Conservation (phyloP, 53 echinoderm and acorn worm genomes). For the Holothuria leucospilota region DNA sequence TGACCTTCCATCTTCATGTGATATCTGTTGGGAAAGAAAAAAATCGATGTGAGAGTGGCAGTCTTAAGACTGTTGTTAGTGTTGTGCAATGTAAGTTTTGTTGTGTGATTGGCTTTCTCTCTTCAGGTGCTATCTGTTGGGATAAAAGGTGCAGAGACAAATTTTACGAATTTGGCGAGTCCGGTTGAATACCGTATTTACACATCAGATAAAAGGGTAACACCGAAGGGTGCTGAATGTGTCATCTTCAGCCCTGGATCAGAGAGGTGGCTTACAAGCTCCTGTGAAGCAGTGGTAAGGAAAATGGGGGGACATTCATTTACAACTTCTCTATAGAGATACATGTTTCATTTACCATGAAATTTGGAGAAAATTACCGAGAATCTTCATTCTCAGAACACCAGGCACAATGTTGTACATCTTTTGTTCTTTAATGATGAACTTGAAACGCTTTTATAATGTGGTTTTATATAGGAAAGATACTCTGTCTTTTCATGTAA, state of each 20-base stretch:
- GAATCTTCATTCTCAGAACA: no score
- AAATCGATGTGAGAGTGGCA: no score
- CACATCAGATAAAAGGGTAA: constrained; percentile 76
- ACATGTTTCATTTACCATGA: no score
- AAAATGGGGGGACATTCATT: neutral
- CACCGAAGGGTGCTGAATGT: constrained; percentile 86
- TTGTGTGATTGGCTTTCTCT: neutral
- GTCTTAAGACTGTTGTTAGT: no score
- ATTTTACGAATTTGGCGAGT: constrained; percentile 79
- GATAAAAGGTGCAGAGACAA: constrained; percentile 86
- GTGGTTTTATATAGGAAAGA: no score
- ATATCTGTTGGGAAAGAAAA: constrained; percentile 81
- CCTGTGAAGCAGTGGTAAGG: constrained; percentile 75
- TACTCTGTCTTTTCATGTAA: no score
- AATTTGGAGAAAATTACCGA: no score
- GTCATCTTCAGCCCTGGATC: constrained; percentile 85
- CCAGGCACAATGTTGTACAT: no score
- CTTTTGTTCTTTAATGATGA: no score
- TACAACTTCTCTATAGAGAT: no score
- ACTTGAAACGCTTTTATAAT: no score
- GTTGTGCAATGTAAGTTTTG: neutral
- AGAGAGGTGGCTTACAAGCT: constrained; percentile 74
- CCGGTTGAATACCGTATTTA: constrained; percentile 91
- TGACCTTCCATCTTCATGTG: no score
- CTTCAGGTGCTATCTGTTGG: constrained; percentile 89